phyloP scores from a whole-genome alignment of 2,797 vertebrate genomes.

The Psittacula derbiana region DNA sequence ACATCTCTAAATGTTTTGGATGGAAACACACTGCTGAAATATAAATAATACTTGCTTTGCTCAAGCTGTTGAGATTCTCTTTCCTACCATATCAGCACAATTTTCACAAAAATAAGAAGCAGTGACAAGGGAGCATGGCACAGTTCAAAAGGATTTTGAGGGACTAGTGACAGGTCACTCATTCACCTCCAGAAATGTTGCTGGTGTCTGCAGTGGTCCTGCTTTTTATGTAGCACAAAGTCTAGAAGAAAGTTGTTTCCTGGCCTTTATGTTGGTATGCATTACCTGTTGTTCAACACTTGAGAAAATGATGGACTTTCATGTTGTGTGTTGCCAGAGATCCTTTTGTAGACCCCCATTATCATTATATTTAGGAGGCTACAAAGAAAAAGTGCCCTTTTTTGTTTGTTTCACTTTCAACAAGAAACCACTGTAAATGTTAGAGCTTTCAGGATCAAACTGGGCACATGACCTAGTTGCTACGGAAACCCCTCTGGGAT shows the following conservation, averaged over 20 bases:
- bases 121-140: background rate
- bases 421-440: background rate
- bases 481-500: conserved; percentile 5
- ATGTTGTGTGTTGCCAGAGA: background rate
- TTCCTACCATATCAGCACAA: background rate
- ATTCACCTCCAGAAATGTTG: background rate
- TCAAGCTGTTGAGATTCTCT: background rate
- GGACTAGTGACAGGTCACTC: background rate
- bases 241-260: background rate
- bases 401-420: background rate
- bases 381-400: background rate
- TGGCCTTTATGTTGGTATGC: background rate
- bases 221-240: background rate
- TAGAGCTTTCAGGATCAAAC: conserved; percentile 1
- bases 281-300: background rate
- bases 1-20: background rate
- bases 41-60: background rate
- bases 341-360: background rate
- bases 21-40: background rate
- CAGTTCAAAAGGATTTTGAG: background rate
- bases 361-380: background rate
- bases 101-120: background rate
- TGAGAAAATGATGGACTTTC: background rate
- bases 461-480: background rate
- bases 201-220: background rate